Evolutionary conservation across 2,888 invertebrate genomes (phyloP), one percentile per base, ranked within the genome.

Genomic region (Rhamphomyia laevipes): DNA sequence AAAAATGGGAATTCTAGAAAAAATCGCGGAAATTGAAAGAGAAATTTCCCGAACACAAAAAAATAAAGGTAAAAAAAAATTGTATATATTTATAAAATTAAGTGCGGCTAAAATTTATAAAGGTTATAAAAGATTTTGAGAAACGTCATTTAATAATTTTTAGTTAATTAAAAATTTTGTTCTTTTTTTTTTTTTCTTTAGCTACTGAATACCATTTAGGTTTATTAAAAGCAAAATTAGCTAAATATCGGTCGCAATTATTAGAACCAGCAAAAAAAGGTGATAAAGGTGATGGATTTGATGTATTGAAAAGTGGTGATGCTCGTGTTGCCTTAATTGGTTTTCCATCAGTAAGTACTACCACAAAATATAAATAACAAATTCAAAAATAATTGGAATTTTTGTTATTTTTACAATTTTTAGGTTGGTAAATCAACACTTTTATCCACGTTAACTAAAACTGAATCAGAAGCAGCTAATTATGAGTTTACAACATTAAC

Each of bases 171-270:
- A 27, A 27, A 27, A 7, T 27, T 7, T 27, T 7, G 5, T n/a
- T 40, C 37, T 43, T 23, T 12, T 31, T 42, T 21, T 43, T 23
- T 12, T 31, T 42, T 21, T 18, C 51, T 53, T 15, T 72, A 96
- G 97, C 97, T 9, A 99, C 99, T 61, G 99, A 99, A 70, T 97
- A 99, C 64, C 99, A 99, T 77, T 81, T 99, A 74, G 99, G 99
- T 38, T 75, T 99, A 43, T 70, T 99, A 49, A 99, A 99, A 73
- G 99, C 97, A 0, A 94, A 94, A 73, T 73, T 95, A 65, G 95
- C 95, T 1, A 95, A 95, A 66, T 94, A 93, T 66, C 78, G 95
- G 33, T 87, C 94, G 2, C 95, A 97, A 67, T 72, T 99, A 40
- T 70, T 99, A 50, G 97, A 99, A 66, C 97, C 97, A 0, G 77